phyloP scores from a whole-genome alignment of 2,888 invertebrate species.

The Brassicogethes aeneus region DNA sequence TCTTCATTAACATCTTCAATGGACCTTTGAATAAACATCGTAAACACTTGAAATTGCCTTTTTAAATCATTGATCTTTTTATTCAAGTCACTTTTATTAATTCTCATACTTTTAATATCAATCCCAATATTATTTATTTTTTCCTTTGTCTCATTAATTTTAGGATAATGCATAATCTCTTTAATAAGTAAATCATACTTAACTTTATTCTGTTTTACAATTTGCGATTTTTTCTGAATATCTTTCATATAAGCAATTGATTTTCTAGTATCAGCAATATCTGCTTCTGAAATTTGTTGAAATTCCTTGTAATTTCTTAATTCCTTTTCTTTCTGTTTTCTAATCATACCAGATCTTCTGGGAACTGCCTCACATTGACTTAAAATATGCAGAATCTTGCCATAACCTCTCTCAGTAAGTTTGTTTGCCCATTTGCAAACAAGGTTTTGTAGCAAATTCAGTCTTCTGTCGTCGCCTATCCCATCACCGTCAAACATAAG shows the following conservation, averaged over 20 bases:
- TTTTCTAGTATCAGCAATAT: background rate
- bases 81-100: no score
- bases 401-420: no score
- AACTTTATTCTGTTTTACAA: background rate
- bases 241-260: background rate
- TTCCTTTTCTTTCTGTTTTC: background rate
- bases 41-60: no score
- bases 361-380: no score
- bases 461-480: constrained; percentile 86
- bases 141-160: no score
- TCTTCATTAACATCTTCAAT: no score
- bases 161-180: background rate
- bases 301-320: background rate
- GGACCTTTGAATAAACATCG: no score
- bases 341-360: background rate
- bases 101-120: no score
- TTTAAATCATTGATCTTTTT: no score
- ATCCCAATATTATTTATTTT: no score
- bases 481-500: constrained; percentile 95
- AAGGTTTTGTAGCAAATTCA: constrained; percentile 80
- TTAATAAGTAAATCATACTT: background rate
- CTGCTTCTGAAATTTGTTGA: background rate
- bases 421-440: no score
- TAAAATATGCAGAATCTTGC: no score
- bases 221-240: background rate